phyloP scores from a whole-genome alignment of 1,140 invertebrate species.

The Meloidogyne chitwoodi region DNA sequence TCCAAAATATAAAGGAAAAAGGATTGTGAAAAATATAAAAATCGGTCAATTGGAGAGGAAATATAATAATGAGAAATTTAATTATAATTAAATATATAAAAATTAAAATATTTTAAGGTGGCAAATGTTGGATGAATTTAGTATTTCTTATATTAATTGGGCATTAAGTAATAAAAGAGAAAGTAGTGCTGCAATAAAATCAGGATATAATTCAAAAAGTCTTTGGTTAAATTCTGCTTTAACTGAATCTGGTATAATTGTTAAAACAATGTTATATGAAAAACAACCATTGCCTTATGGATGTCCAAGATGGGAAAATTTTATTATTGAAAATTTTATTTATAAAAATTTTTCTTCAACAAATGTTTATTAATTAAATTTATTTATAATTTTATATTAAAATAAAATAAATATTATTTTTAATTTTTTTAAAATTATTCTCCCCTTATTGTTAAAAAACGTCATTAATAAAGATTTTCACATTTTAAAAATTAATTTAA shows the following conservation, averaged over 20 bases:
- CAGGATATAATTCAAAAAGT: not conserved
- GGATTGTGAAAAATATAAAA: no score
- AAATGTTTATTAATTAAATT: no score
- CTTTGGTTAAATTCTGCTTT: not conserved
- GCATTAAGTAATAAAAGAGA: constrained; percentile 10
- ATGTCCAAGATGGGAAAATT: not conserved
- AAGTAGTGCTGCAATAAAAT: not conserved
- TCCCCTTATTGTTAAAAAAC: no score
- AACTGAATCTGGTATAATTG: constrained; percentile 15
- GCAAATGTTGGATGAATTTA: constrained; percentile 14
- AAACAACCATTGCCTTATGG: not conserved
- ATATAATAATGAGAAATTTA: no score
- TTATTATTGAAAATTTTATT: not conserved
- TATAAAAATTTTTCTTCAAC: not conserved
- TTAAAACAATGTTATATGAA: not conserved
- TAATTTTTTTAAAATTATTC: no score
- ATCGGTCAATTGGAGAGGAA: no score
- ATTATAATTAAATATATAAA: no score
- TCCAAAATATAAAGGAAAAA: no score
- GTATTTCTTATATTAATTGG: constrained; percentile 23
- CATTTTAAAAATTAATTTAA: no score
- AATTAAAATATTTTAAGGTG: constrained; percentile 1
- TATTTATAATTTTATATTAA: no score
- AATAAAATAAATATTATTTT: no score
- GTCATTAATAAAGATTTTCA: no score